These are phyloP conservation scores for Andrena flavipes DNA, from an alignment of 2,888 invertebrate genomes.

Conservation along the genomic window DNA sequence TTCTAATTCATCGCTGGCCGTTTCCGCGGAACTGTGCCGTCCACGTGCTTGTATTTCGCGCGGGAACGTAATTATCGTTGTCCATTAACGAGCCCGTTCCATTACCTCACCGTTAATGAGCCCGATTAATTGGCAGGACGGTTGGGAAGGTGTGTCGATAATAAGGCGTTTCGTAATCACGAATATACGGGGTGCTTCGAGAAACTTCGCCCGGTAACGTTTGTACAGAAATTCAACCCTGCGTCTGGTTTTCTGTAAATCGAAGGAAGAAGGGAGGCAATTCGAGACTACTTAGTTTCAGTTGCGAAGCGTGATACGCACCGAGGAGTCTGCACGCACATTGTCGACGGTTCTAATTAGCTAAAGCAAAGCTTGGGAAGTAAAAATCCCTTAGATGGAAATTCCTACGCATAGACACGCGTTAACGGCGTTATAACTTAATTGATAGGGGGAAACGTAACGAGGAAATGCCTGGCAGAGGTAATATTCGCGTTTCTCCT, in stretches of 20 bases:
- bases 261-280: neutral
- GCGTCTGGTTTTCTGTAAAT: neutral
- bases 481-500: constrained; percentile 1
- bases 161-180: constrained; percentile 16
- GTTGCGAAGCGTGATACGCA: no score
- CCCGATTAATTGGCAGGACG: constrained; percentile 33
- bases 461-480: neutral
- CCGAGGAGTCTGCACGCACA: no score
- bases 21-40: neutral
- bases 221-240: neutral
- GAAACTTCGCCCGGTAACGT: neutral
- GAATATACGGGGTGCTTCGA: neutral
- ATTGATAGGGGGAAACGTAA: neutral
- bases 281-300: no score
- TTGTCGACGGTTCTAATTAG: no score
- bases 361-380: no score
- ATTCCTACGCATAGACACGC: no score
- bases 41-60: constrained; percentile 18
- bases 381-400: no score
- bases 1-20: neutral
- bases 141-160: neutral
- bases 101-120: constrained; percentile 34
- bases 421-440: neutral
- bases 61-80: constrained; percentile 29
- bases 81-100: constrained; percentile 8